These are phyloP conservation scores for Linnaemya vulpina DNA, from an alignment of 2,888 invertebrate genomes.

Conservation along the genomic window DNA sequence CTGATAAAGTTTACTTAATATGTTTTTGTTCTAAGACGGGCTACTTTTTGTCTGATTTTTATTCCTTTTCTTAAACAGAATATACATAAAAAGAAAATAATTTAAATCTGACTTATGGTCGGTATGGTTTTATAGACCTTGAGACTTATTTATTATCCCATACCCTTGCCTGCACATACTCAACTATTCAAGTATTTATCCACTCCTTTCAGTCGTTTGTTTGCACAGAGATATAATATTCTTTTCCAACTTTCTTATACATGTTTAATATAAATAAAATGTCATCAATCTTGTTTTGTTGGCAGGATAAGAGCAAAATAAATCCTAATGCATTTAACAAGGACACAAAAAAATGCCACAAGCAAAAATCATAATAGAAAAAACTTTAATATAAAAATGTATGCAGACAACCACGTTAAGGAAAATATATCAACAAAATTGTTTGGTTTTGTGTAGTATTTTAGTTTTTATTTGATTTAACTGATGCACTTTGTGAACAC, in stretches of 20 bases:
- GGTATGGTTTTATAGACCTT: neutral
- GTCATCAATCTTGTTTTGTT: neutral
- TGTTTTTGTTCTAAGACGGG: neutral
- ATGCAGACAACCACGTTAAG: neutral
- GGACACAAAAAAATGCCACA: neutral
- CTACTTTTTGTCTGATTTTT: neutral
- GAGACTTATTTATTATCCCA: neutral
- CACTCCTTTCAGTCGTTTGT: neutral
- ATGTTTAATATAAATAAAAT: neutral
- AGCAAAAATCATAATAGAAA: neutral
- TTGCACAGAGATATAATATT: neutral
- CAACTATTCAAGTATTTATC: neutral
- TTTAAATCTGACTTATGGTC: neutral
- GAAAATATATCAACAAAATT: conserved; percentile 1
- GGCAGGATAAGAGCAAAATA: neutral
- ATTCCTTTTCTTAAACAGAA: neutral
- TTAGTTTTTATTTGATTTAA: neutral
- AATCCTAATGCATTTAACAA: neutral
- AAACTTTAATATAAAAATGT: neutral
- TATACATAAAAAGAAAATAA: neutral
- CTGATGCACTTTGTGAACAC: neutral
- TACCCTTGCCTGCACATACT: no score
- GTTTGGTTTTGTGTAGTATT: conserved; percentile 3
- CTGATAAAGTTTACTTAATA: neutral
- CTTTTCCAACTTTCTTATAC: neutral